Evolutionary conservation across 2,113 vertebrate species (phyloP).

Genomic region (Vicugna pacos): DNA sequence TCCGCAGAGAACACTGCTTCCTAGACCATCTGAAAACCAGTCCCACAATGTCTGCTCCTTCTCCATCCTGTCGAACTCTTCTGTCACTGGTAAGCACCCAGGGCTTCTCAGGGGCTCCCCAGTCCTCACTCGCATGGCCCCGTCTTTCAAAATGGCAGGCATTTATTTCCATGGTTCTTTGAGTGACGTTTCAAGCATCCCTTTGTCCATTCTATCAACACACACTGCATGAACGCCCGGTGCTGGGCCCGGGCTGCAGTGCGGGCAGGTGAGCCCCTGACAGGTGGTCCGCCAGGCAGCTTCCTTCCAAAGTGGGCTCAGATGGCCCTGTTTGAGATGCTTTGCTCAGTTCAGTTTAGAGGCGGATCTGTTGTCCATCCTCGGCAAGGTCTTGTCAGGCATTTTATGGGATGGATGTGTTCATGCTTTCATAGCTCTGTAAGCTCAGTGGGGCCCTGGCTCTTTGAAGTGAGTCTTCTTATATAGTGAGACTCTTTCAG

Average conservation of each 20-base stretch:
- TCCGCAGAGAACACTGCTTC: slow-evolving; percentile 94
- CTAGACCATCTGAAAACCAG: slow-evolving; percentile 94
- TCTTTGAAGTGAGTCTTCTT: not conserved
- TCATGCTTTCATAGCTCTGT: not conserved
- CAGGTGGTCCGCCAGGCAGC: not conserved
- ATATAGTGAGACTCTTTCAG: not conserved
- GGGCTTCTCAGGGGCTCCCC: not conserved
- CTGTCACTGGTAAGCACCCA: slow-evolving; percentile 91
- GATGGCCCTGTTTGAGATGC: not conserved
- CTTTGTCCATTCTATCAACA: not conserved
- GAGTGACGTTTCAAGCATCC: not conserved
- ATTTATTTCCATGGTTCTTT: not conserved
- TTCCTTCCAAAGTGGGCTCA: not conserved
- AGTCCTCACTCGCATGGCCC: not conserved
- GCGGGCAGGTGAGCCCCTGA: not conserved
- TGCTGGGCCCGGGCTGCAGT: no score
- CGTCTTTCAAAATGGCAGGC: rapidly evolving
- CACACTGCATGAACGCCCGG: not conserved
- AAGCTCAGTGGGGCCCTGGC: not conserved
- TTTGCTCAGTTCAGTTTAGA: not conserved
- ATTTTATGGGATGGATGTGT: not conserved
- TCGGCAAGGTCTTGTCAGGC: not conserved
- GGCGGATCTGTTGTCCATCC: not conserved
- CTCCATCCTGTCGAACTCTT: slow-evolving; percentile 97
- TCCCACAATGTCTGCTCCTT: slow-evolving; percentile 97